phyloP scores from a whole-genome alignment of 2,113 vertebrate species.

The Aleadryas rufinucha region DNA sequence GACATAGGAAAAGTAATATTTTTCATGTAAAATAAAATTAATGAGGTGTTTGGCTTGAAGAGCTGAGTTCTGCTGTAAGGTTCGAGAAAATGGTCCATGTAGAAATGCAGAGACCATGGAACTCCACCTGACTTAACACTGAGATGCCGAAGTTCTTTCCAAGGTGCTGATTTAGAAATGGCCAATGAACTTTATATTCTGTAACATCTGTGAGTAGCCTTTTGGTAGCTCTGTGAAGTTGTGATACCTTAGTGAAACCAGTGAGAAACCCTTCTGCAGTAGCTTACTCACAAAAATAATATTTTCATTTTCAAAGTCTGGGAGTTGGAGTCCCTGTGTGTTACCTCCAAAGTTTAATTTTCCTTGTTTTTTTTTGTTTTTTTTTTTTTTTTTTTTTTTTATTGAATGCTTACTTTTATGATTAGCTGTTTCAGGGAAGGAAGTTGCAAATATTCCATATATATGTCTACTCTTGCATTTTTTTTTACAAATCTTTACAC shows the following conservation, averaged over 20 bases:
- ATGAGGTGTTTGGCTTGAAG: neutral
- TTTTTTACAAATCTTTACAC: neutral
- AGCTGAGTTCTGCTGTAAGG: neutral
- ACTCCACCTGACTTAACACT: neutral
- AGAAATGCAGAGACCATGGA: neutral
- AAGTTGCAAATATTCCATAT: neutral
- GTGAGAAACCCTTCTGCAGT: neutral
- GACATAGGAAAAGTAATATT: neutral
- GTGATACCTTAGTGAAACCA: neutral
- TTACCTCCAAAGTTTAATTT: neutral
- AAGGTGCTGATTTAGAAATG: neutral
- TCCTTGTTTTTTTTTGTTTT: neutral
- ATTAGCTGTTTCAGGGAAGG: neutral
- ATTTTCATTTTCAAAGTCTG: neutral
- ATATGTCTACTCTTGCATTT: neutral
- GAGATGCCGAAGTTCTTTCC: neutral
- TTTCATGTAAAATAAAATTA: neutral
- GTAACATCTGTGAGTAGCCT: neutral
- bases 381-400: too few species aligned
- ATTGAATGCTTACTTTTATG: neutral
- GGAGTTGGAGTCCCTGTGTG: neutral
- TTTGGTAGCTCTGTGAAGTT: neutral
- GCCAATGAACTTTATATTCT: neutral
- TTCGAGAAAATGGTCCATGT: neutral
- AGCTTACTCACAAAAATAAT: rapidly evolving